Evolutionary conservation across 1,140 invertebrate species (phyloP).

Genomic region (Homarus americanus): DNA sequence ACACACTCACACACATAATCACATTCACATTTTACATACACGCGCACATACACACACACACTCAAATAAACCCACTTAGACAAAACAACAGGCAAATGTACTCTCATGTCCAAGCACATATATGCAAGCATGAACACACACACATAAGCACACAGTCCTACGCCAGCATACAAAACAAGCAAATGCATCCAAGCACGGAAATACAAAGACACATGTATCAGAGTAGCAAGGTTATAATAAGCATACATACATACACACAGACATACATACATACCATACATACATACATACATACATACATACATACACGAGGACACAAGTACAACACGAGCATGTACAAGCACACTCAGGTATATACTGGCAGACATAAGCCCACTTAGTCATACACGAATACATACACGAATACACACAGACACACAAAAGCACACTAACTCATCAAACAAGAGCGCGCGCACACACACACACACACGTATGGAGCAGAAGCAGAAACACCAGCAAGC

Average conservation of each 20-base stretch:
- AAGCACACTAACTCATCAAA: not conserved
- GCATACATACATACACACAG: slow-evolving; percentile 6
- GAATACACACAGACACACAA: slow-evolving; percentile 11
- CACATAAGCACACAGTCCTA: too few relatives aligned
- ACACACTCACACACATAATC: slow-evolving; percentile 1
- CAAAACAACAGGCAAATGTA: too few relatives aligned
- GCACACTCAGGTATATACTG: too few relatives aligned
- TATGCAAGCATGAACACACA: too few relatives aligned
- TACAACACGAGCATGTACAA: slow-evolving; percentile 15
- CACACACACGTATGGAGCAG: not conserved
- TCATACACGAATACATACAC: not conserved
- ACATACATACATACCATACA: slow-evolving; percentile 21
- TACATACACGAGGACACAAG: not conserved
- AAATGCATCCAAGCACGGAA: too few relatives aligned
- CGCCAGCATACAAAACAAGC: too few relatives aligned
- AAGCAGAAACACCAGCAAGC: not conserved
- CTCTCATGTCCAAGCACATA: too few relatives aligned
- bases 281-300: slow-evolving; percentile 21
- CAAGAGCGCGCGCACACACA: slow-evolving; percentile 32
- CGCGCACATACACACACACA: slow-evolving; percentile 24
- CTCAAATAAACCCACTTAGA: too few relatives aligned
- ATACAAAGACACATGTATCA: not conserved
- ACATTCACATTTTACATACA: slow-evolving; percentile 15
- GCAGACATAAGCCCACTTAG: too few relatives aligned
- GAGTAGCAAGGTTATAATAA: not conserved